Evolutionary conservation across 2,113 vertebrate species (phyloP), one percentile per base, ranked within the genome.

Genomic region (Pseudorectes ferrugineus): DNA sequence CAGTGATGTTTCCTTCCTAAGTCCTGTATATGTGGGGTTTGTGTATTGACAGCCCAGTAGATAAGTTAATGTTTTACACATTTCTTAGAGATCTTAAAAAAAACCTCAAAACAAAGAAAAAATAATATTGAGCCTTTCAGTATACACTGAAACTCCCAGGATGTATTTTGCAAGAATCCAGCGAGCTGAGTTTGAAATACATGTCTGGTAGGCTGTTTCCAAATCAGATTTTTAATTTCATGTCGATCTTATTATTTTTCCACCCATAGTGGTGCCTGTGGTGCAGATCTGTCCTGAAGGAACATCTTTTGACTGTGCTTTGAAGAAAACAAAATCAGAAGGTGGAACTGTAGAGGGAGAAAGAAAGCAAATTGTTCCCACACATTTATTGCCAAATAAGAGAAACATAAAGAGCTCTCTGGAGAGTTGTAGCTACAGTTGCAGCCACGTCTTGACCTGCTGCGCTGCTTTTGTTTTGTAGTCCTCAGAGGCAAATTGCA

Each of bases 281-380:
- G 59, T 17, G 4, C 11, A 49, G 52, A 33, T 72, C 40, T 75
- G n/a, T 87, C 84, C 84, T 92, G 93, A 89, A 92, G 84, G 76
- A 82, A 76, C 16, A n/a, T 8, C 46, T 84, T 92, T 65, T 55
- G 46, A 92, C 5, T 9, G 18, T 74, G 36, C 82, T 85, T 93
- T 96, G 92, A 94, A 85, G 79, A 83, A 76, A 93, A 85, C 33
- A 94, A 90, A 92, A 93, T 80, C 81, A 76, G 89, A 93, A 93
- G 71, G 67, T 95, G n/a, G 15, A 80, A 79, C 38, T 14, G 15
- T 18, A 80, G 62, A 28, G 2, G 49, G 18, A 72, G 75, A 91
- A 92, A 63, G 29, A 38, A 88, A 90, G 40, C 46, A 77, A 90
- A 71, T 93, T 89, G 46, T 94, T 96, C 89, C 92, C 89, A 94